A percentile compares a stretch with the other conserved stretches of the same genome.
phyloP scores from a whole-genome alignment of 2,888 invertebrate genomes.

The Papilio demoleus region DNA sequence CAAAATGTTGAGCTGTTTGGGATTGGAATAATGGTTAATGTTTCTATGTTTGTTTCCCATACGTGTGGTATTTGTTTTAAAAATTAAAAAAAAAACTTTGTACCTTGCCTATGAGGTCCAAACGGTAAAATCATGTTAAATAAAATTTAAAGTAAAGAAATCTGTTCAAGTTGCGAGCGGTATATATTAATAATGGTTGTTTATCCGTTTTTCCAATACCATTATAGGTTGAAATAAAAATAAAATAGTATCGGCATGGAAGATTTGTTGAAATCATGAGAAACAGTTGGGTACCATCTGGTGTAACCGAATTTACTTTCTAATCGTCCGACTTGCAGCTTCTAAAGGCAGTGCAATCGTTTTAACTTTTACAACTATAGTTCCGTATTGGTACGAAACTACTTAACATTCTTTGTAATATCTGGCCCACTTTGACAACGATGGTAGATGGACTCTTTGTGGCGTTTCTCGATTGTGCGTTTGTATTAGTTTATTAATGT shows the following conservation, averaged over 20 bases:
- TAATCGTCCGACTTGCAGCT: slow-evolving; percentile 53
- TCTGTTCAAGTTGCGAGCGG: too few relatives aligned
- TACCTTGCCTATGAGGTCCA: too few relatives aligned
- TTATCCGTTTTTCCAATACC: not conserved
- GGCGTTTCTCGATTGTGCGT: slow-evolving; percentile 6
- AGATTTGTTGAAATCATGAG: slow-evolving; percentile 23
- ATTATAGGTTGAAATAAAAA: slow-evolving; percentile 1
- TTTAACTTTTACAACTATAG: slow-evolving; percentile 58
- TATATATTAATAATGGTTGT: too few relatives aligned
- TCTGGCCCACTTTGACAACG: slow-evolving; percentile 58
- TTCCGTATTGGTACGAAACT: slow-evolving; percentile 56
- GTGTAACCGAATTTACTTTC: slow-evolving; percentile 52
- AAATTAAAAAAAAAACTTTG: too few relatives aligned
- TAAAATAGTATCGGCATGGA: slow-evolving; percentile 14
- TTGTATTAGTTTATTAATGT: slow-evolving; percentile 26
- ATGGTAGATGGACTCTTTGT: slow-evolving; percentile 23
- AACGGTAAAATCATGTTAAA: too few relatives aligned
- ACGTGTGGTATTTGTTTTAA: too few relatives aligned
- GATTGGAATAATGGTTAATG: too few relatives aligned
- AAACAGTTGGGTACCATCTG: slow-evolving; percentile 28
- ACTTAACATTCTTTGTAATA: slow-evolving; percentile 66
- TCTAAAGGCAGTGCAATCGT: slow-evolving; percentile 53
- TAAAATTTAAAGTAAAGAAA: too few relatives aligned
- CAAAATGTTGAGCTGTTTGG: too few relatives aligned
- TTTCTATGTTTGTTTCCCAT: too few relatives aligned